Conservation (phyloP, 2,888 invertebrate species). For the Nowickia ferox region DNA sequence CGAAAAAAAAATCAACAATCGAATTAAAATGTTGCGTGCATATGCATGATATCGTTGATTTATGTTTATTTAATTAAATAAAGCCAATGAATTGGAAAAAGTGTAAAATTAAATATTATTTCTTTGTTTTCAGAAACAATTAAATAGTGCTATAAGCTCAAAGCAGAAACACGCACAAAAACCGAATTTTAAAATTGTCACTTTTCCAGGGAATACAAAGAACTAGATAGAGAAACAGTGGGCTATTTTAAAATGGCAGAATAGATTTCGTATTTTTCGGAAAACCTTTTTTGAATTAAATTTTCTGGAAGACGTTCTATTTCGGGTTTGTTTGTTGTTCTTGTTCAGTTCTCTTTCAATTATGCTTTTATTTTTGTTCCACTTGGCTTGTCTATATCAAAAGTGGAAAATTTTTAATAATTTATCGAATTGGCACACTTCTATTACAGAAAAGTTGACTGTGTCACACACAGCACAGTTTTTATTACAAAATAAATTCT, state of each 20-base stretch:
- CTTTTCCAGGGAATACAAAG: not conserved
- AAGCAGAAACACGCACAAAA: not conserved
- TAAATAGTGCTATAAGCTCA: conserved; percentile 46
- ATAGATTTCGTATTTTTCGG: no score
- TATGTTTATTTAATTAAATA: conserved; percentile 66
- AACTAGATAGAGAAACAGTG: not conserved
- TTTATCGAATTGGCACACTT: no score
- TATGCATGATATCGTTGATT: conserved; percentile 55
- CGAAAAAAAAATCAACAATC: not conserved
- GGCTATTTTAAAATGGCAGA: not conserved
- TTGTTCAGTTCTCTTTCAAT: no score
- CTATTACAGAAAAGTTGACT: no score
- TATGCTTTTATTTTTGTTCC: no score
- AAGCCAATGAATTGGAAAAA: conserved; percentile 62
- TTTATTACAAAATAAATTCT: no score
- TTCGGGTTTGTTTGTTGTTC: no score
- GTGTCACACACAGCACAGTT: no score
- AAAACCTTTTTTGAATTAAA: no score
- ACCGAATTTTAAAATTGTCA: not conserved
- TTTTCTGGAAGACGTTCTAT: no score
- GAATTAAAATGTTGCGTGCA: conserved; percentile 55
- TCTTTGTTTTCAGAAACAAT: not conserved
- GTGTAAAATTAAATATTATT: conserved; percentile 33
- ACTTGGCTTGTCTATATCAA: no score
- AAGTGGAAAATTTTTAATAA: no score